Percentiles rank a stretch among this genome's conserved stretches.
These are phyloP conservation scores for Parambassis ranga DNA, from an alignment of 2,797 vertebrate genomes.

Conservation along the genomic window DNA sequence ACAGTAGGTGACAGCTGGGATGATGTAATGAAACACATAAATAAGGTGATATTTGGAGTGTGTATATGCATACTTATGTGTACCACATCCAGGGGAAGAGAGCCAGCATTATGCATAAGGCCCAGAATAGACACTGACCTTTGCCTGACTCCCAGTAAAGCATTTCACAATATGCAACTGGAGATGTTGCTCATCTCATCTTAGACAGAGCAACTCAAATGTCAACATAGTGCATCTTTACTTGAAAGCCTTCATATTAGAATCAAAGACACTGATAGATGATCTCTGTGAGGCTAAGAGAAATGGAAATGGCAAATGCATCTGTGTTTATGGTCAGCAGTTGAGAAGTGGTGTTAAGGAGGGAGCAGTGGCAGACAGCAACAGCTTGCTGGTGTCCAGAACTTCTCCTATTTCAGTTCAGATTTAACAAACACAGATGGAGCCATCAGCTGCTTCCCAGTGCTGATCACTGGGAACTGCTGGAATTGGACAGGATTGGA, in stretches of 20 bases:
- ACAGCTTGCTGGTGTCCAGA: constrained; percentile 68
- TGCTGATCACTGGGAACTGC: constrained; percentile 22
- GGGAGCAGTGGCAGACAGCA: constrained; percentile 55
- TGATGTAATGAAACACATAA: constrained; percentile 2
- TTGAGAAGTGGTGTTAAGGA: constrained; percentile 31
- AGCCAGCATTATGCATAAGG: constrained; percentile 41
- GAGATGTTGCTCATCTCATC: constrained; percentile 50
- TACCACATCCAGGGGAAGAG: constrained; percentile 25
- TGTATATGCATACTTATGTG: constrained; percentile 17
- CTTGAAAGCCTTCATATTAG: background rate
- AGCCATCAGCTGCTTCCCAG: constrained; percentile 62
- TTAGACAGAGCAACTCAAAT: constrained; percentile 39
- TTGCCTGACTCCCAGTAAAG: constrained; percentile 61
- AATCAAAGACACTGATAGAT: constrained; percentile 6
- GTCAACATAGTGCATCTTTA: constrained; percentile 25
- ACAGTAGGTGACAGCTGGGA: constrained; percentile 2
- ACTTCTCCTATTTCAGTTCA: constrained; percentile 70
- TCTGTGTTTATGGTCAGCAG: constrained; percentile 31
- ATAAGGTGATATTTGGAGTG: constrained; percentile 31
- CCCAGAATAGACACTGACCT: constrained; percentile 70
- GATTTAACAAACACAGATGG: constrained; percentile 71
- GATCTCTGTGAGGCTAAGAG: background rate
- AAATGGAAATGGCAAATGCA: background rate
- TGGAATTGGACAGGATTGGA: constrained; percentile 15
- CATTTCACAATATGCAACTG: constrained; percentile 61